Base-by-base conservation (phyloP, 2,888 invertebrate genomes). In the Watsonalla cultraria region DNA sequence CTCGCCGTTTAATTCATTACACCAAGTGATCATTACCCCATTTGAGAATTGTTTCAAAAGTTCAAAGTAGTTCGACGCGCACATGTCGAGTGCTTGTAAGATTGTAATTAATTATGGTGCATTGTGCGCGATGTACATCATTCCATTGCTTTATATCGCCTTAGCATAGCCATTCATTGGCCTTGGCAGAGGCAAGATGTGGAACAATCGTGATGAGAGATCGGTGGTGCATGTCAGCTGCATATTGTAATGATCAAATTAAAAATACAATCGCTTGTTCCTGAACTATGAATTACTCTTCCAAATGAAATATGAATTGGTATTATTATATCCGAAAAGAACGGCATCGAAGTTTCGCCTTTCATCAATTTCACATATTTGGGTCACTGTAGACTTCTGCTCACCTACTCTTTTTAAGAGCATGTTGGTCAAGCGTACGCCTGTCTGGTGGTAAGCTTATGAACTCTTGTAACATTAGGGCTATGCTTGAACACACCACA, bases 171-270 rank as follows among this genome's bases (percentile, higher is more conserved):
- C 64, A 61, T 61, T 53, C 48, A 59, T 65, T 74, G 72, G 74
- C 80, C 78, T 80, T 80, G 76, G 62, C 68, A 70, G 64, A 70
- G 66, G 65, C 74, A 74, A 70, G 70, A 70, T 70, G 66, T 74
- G 68, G 70, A 74, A 76, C 74, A 73, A 69, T 70, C 68, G 65
- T 63, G 65, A 66, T 65, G 65, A 53, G 57, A 68, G 64, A 70
- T 68, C 74, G 66, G 68, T 72, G 66, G 70, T 75, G 70, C 74
- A 74, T 70, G 69, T 68, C 70, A 65, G 60, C 62, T 70, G 70
- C 71, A 70, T 68, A 68, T 64, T 65, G 66, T 66, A 63, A 60
- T 65, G 64, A 63, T 65, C 65, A 61, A 64, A 72, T 74, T 68
- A 66, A 71, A 69, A 69, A 61, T 62, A 58, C 37, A 33, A 11